phyloP scores from a whole-genome alignment of 64 coral and sea anemone genomes.

The Catalaphyllia jardinei region DNA sequence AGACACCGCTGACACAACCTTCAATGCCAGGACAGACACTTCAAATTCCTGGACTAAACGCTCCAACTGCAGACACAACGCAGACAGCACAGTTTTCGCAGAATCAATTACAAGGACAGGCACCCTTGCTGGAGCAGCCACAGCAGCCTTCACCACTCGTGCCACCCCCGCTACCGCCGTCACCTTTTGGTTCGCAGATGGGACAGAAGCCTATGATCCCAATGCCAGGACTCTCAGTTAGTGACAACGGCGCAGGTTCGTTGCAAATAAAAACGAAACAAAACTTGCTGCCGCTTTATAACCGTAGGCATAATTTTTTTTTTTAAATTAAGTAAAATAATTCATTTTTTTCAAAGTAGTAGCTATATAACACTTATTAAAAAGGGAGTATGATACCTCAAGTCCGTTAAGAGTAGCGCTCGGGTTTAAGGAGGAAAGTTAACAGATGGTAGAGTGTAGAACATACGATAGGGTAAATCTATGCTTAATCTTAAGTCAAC shows the following conservation, averaged over 20 bases:
- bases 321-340: no score
- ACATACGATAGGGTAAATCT: no score
- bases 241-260: conserved; percentile 18
- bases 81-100: neutral
- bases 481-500: no score
- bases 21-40: neutral
- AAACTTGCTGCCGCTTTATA: no score
- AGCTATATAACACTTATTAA: no score
- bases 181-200: neutral
- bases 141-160: neutral
- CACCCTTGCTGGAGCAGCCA: neutral
- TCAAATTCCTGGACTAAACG: conserved; percentile 12
- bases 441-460: no score
- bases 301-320: no score
- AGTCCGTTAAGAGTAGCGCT: no score
- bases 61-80: neutral
- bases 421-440: no score
- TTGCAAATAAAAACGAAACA: neutral
- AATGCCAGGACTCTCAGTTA: neutral
- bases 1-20: neutral
- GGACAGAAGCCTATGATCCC: neutral
- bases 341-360: no score
- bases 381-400: no score
- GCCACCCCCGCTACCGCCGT: neutral
- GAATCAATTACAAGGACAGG: neutral